phyloP scores from a whole-genome alignment of 2,113 vertebrate genomes.

The Erpornis zantholeuca region DNA sequence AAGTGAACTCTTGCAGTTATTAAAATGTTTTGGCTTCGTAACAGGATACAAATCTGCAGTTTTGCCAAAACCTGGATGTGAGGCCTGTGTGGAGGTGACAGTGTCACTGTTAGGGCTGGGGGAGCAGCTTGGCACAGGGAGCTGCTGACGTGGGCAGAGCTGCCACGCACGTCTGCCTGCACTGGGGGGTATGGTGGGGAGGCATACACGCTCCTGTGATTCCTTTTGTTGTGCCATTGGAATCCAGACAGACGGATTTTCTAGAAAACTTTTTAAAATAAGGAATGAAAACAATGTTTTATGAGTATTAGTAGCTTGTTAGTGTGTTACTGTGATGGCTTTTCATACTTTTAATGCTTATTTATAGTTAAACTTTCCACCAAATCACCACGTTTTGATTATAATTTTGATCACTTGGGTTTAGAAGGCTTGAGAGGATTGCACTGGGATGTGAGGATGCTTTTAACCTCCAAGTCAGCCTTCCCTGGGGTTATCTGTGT shows the following conservation, averaged over 20 bases:
- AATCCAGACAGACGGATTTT: background rate
- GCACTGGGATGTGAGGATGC: background rate
- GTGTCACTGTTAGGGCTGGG: background rate
- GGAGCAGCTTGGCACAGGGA: background rate
- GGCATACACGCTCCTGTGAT: rapidly evolving
- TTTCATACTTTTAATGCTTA: background rate
- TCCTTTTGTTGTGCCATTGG: background rate
- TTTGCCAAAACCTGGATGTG: background rate
- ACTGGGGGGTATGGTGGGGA: rapidly evolving
- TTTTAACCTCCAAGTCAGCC: background rate
- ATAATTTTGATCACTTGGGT: background rate
- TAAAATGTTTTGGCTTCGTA: background rate
- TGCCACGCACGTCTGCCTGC: background rate
- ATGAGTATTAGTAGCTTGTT: background rate
- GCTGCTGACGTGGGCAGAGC: background rate
- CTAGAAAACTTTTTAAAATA: background rate
- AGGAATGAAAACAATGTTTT: background rate
- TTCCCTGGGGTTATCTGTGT: background rate
- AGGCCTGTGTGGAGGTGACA: background rate
- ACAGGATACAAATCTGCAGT: background rate
- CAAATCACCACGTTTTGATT: background rate
- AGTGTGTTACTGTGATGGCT: rapidly evolving
- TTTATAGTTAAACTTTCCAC: background rate
- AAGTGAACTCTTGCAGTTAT: background rate
- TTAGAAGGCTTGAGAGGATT: background rate